Percentiles rank a stretch among this genome's conserved stretches.
Conservation (phyloP, 2,888 invertebrate species). For the Hymenopus coronatus region DNA sequence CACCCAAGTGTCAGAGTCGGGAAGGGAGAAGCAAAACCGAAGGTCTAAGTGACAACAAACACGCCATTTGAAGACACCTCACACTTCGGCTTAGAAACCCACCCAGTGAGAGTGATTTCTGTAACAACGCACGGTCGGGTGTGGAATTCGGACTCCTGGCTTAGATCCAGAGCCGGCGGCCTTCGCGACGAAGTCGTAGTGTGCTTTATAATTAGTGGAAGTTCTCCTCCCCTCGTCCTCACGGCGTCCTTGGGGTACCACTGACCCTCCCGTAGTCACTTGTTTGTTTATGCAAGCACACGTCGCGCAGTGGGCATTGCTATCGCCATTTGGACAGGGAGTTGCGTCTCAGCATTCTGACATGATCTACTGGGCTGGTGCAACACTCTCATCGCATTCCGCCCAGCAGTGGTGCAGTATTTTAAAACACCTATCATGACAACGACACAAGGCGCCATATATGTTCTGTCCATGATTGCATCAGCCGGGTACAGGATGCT, state of each 20-base stretch:
- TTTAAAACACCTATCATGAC: background rate
- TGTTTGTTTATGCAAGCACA: background rate
- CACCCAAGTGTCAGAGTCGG: too few species aligned
- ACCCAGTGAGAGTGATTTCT: background rate
- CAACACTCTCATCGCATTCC: too few species aligned
- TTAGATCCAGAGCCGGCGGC: background rate
- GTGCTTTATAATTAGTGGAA: slow-evolving; percentile 1
- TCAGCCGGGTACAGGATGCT: background rate
- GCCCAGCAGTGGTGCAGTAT: too few species aligned
- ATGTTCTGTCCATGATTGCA: background rate
- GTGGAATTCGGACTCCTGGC: background rate
- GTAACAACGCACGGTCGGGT: background rate
- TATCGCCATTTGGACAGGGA: background rate
- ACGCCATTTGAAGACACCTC: too few species aligned
- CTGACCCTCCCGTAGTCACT: background rate
- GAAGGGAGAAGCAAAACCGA: too few species aligned
- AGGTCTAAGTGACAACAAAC: too few species aligned
- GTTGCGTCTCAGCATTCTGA: background rate
- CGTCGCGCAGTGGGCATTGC: background rate
- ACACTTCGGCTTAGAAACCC: background rate
- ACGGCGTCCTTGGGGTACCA: slow-evolving; percentile 5
- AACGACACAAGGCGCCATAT: background rate
- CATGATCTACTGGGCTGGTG: background rate
- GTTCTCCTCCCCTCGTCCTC: background rate
- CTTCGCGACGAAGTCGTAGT: background rate